These are phyloP conservation scores for Enteromius afrohamiltoni DNA, from an alignment of 2,797 vertebrate species.

Conservation along the genomic window DNA sequence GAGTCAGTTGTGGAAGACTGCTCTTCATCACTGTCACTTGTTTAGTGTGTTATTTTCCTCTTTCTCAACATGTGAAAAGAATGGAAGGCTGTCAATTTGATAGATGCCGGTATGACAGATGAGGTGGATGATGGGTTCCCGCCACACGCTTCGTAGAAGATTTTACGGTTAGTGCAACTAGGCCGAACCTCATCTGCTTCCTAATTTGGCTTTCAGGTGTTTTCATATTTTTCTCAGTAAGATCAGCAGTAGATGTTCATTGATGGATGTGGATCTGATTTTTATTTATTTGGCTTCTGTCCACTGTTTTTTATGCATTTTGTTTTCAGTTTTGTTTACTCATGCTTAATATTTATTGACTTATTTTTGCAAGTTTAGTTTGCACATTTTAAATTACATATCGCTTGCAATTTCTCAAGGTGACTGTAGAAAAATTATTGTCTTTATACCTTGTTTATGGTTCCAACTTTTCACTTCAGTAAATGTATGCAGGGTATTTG, in stretches of 20 bases:
- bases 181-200: conserved; percentile 22
- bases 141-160: conserved; percentile 19
- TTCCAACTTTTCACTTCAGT: neutral
- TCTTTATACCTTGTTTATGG: neutral
- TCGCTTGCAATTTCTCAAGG: neutral
- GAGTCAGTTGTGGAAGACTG: conserved; percentile 33
- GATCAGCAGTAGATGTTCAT: neutral
- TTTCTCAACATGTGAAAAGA: conserved; percentile 28
- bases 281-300: conserved; percentile 2
- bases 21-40: conserved; percentile 48
- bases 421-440: neutral
- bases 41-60: conserved; percentile 45
- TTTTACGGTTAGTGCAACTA: conserved; percentile 22
- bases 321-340: neutral
- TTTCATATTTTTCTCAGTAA: neutral
- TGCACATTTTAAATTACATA: conserved; percentile 1
- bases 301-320: neutral
- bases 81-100: conserved; percentile 43
- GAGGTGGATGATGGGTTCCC: conserved; percentile 36
- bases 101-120: conserved; percentile 35
- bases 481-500: too few relatives aligned
- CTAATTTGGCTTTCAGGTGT: conserved; percentile 20
- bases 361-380: neutral
- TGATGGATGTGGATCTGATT: conserved; percentile 16
- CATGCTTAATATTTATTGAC: conserved; percentile 11